Evolutionary conservation across 2,797 vertebrate genomes (phyloP).

Genomic region (Setipinna tenuifilis): DNA sequence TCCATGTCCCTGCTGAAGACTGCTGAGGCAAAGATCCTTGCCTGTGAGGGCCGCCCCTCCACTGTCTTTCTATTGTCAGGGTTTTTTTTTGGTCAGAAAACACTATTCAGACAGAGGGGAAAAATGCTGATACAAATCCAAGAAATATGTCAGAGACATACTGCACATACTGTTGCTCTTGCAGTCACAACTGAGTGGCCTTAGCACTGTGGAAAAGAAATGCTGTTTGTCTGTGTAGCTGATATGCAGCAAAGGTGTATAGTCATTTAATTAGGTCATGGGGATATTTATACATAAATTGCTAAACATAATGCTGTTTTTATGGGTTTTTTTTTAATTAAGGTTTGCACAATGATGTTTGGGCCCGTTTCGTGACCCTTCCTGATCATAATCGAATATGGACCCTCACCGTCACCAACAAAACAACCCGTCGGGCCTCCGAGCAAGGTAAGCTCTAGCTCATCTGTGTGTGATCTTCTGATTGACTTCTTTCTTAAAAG

Average conservation of each 20-base stretch:
- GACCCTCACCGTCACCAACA: slow-evolving; percentile 83
- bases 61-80: not conserved
- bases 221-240: not conserved
- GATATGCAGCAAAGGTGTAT: not conserved
- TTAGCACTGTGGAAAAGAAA: not conserved
- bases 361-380: slow-evolving; percentile 86
- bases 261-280: not conserved
- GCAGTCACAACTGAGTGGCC: not conserved
- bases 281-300: not conserved
- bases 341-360: slow-evolving; percentile 87
- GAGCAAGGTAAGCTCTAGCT: slow-evolving; percentile 56
- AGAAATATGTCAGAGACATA: not conserved
- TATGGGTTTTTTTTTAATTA: slow-evolving; percentile 38
- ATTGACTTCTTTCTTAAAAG: too few species aligned
- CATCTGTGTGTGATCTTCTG: not conserved
- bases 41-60: slow-evolving; percentile 73
- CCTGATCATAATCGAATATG: slow-evolving; percentile 85
- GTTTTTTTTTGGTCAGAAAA: not conserved
- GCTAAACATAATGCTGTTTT: not conserved
- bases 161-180: not conserved
- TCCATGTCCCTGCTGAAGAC: slow-evolving; percentile 91
- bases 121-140: not conserved
- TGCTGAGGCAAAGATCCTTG: slow-evolving; percentile 89
- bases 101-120: not conserved
- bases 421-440: slow-evolving; percentile 51